These are phyloP conservation scores for Pithys albifrons DNA, from an alignment of 2,113 vertebrate species.

Conservation along the genomic window DNA sequence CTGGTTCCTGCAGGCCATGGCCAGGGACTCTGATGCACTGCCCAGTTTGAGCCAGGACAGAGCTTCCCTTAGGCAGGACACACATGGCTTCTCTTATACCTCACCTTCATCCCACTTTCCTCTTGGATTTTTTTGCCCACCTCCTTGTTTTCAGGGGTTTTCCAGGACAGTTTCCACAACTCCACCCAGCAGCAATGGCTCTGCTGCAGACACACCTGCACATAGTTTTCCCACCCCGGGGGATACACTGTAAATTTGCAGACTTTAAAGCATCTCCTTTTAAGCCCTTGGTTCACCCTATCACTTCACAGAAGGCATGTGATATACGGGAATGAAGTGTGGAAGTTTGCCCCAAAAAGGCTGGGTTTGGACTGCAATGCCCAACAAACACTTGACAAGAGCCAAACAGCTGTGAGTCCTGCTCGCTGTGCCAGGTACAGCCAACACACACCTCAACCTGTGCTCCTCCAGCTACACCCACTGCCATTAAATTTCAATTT, in stretches of 20 bases:
- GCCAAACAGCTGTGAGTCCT: not conserved
- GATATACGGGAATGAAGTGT: fast-evolving
- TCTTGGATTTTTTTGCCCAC: not conserved
- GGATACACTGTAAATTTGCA: not conserved
- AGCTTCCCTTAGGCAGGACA: not conserved
- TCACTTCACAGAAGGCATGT: not conserved
- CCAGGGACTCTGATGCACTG: not conserved
- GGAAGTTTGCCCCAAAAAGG: not conserved
- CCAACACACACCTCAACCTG: fast-evolving
- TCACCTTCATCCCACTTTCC: not conserved
- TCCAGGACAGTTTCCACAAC: not conserved
- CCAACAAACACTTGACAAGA: not conserved
- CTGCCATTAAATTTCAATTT: not conserved
- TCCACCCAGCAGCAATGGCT: not conserved
- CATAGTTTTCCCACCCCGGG: not conserved
- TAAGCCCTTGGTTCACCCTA: not conserved
- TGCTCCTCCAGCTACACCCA: not conserved
- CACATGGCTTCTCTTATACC: fast-evolving
- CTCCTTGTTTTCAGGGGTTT: not conserved
- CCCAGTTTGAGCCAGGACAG: fast-evolving
- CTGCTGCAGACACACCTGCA: not conserved
- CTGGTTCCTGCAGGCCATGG: not conserved
- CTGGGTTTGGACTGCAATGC: not conserved
- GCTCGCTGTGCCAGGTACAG: not conserved
- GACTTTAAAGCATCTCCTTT: not conserved